A percentile compares a stretch with the other conserved stretches of the same genome.
These are phyloP conservation scores for Iguana delicatissima DNA, from an alignment of 2,797 vertebrate genomes.

Conservation along the genomic window DNA sequence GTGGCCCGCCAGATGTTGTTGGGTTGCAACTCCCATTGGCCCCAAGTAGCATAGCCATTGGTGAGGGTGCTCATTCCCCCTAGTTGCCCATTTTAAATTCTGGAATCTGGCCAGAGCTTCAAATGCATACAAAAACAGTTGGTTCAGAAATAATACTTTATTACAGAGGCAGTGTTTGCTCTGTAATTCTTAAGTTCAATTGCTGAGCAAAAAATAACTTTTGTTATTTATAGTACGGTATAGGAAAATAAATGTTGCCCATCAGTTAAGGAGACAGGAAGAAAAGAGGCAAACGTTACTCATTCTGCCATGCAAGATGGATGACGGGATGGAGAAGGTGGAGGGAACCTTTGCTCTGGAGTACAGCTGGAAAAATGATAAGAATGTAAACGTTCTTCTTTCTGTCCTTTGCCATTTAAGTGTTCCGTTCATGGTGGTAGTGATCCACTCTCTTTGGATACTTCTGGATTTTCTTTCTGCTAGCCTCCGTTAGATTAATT, in stretches of 20 bases:
- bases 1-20: too few species aligned
- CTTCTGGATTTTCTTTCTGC: conserved; percentile 53
- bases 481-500: conserved; percentile 69
- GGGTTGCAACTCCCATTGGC: too few species aligned
- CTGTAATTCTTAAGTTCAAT: neutral
- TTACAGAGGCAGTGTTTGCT: neutral
- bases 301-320: neutral
- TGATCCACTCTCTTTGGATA: conserved; percentile 4
- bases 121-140: neutral
- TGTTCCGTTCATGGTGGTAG: conserved; percentile 23
- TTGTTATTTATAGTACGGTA: conserved; percentile 18
- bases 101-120: neutral
- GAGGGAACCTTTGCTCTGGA: neutral
- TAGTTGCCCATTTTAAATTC: too few species aligned
- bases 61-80: too few species aligned
- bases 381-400: neutral
- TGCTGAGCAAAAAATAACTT: neutral
- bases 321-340: neutral
- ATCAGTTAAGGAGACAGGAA: conserved; percentile 9
- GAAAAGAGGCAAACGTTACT: neutral
- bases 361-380: neutral
- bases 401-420: neutral
- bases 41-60: too few species aligned
- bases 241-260: neutral
- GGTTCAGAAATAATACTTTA: neutral